A percentile compares a stretch with the other conserved stretches of the same genome.
Evolutionary conservation across 1,140 invertebrate genomes (phyloP).

Genomic region (Daktulosphaira vitifoliae): DNA sequence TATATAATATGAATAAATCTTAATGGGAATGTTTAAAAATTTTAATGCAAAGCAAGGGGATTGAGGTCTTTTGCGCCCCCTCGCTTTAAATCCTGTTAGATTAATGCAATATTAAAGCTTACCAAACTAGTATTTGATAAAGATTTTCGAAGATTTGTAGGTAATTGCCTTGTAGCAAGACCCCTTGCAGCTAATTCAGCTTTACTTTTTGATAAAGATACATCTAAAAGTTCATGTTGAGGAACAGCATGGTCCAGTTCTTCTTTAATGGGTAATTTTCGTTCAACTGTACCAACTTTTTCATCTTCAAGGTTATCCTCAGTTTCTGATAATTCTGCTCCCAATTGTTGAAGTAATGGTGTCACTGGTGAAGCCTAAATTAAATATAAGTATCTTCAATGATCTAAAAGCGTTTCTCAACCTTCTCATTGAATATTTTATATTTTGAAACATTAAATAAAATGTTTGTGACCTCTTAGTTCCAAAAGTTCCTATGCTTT

Average conservation of each 20-base stretch:
- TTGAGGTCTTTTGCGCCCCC: no score
- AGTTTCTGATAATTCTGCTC: slow-evolving; percentile 58
- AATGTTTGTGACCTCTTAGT: no score
- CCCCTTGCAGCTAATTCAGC: slow-evolving; percentile 70
- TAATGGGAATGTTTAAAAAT: no score
- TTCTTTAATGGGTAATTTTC: slow-evolving; percentile 62
- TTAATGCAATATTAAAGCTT: no score
- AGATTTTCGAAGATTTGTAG: slow-evolving; percentile 45
- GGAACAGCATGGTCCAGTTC: slow-evolving; percentile 79
- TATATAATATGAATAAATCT: no score
- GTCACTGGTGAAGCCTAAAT: slow-evolving; percentile 38
- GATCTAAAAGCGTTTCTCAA: no score
- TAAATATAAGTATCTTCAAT: no score
- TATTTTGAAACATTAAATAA: no score
- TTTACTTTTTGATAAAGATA: slow-evolving; percentile 76
- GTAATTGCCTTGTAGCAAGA: slow-evolving; percentile 49
- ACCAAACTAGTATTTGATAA: slow-evolving; percentile 60
- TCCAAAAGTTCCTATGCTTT: no score
- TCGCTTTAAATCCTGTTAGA: no score
- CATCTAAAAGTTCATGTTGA: slow-evolving; percentile 72
- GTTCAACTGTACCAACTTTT: slow-evolving; percentile 65
- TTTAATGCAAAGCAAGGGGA: no score
- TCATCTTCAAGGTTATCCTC: slow-evolving; percentile 64
- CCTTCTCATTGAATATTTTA: no score
- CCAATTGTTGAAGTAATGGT: slow-evolving; percentile 53